phyloP scores from a whole-genome alignment of 1,140 invertebrate species.

The Bombus waltoni region DNA sequence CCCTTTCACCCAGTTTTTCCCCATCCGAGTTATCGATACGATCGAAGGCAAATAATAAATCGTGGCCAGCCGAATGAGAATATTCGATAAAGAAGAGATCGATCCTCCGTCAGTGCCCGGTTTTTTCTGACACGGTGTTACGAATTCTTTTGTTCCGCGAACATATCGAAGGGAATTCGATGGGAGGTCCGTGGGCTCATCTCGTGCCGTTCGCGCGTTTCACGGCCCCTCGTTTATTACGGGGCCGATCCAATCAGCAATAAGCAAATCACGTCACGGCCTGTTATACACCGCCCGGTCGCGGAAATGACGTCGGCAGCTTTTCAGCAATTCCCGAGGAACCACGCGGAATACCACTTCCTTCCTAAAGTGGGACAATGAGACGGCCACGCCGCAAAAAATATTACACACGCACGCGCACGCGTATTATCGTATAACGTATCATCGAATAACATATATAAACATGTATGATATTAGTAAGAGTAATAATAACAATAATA shows the following conservation, averaged over 20 bases:
- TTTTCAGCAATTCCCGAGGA: constrained; percentile 47
- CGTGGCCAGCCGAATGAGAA: neutral
- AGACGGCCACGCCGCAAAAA: neutral
- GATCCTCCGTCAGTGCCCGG: neutral
- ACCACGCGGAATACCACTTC: constrained; percentile 15
- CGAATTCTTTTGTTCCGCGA: constrained; percentile 14
- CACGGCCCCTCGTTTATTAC: constrained; percentile 55
- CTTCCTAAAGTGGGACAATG: constrained; percentile 24
- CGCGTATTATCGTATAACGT: too few relatives aligned
- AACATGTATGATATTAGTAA: too few relatives aligned
- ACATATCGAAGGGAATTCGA: constrained; percentile 25
- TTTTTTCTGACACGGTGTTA: constrained; percentile 3
- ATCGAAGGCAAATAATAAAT: constrained; percentile 9
- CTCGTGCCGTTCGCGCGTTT: constrained; percentile 47
- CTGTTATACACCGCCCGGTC: constrained; percentile 45
- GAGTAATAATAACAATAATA: too few relatives aligned
- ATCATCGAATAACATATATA: too few relatives aligned
- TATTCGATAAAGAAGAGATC: constrained; percentile 28
- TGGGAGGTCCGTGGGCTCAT: constrained; percentile 39
- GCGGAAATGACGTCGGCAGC: constrained; percentile 66
- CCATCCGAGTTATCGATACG: neutral
- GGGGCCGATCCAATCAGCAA: constrained; percentile 57
- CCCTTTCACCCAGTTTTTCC: neutral
- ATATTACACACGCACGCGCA: too few relatives aligned
- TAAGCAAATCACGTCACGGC: constrained; percentile 67